These are phyloP conservation scores for Nesospiza acunhae DNA, from an alignment of 2,113 vertebrate genomes.

Conservation along the genomic window DNA sequence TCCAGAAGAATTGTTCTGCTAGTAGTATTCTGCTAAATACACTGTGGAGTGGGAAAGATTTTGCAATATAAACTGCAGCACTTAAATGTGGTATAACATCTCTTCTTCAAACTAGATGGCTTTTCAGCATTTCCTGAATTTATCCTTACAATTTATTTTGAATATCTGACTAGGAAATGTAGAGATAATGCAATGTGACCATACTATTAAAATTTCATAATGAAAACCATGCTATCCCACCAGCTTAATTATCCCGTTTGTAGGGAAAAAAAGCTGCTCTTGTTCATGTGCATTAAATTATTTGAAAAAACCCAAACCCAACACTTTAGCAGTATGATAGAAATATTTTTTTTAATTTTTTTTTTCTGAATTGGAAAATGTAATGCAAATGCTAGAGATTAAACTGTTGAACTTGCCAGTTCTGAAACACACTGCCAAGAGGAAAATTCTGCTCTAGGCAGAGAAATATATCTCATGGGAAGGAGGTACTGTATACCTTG, in stretches of 20 bases:
- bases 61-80: background rate
- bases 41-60: accelerated
- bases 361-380: background rate
- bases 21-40: background rate
- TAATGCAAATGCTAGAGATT: conserved; percentile 11
- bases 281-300: background rate
- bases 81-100: background rate
- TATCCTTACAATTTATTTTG: background rate
- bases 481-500: background rate
- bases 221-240: background rate
- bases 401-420: conserved; percentile 14
- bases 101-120: background rate
- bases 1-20: background rate
- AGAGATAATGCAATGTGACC: background rate
- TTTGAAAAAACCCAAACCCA: background rate
- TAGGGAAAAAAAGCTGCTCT: background rate
- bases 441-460: conserved; percentile 45
- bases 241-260: background rate
- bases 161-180: background rate
- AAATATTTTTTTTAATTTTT: background rate
- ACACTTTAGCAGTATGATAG: background rate
- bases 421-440: background rate
- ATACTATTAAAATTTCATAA: background rate
- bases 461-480: conserved; percentile 42
- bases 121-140: background rate